phyloP scores from a whole-genome alignment of 2,797 vertebrate species.

The Pyrrhura leucotis region DNA sequence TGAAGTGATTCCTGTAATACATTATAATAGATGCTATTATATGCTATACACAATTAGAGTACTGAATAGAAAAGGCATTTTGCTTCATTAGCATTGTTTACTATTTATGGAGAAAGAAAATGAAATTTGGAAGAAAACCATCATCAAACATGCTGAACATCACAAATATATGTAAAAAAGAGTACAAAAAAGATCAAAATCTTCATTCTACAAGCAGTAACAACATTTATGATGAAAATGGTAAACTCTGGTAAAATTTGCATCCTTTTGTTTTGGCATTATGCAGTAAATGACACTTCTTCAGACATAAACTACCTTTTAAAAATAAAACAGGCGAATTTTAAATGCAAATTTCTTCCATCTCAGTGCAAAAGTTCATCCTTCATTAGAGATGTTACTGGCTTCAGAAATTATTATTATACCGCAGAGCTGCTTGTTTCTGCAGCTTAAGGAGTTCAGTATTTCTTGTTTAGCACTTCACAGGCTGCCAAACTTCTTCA shows the following conservation, averaged over 20 bases:
- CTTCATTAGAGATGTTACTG: neutral
- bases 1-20: neutral
- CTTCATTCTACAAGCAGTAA: neutral
- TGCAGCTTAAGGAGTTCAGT: neutral
- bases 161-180: neutral
- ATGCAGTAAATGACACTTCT: conserved; percentile 9
- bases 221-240: conserved; percentile 29
- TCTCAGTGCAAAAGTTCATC: neutral
- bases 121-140: neutral
- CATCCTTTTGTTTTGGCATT: conserved; percentile 1
- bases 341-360: conserved; percentile 23
- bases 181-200: neutral
- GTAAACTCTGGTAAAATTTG: neutral
- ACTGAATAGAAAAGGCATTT: neutral
- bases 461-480: neutral
- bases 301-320: conserved; percentile 22
- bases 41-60: neutral
- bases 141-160: neutral
- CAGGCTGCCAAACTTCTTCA: neutral
- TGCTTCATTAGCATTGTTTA: neutral
- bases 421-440: neutral
- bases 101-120: neutral
- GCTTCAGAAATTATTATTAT: neutral
- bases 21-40: neutral
- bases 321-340: conserved; percentile 22